A percentile compares a stretch with the other conserved stretches of the same genome.
phyloP scores from a whole-genome alignment of 2,797 vertebrate genomes.

The Gymnodraco acuticeps region DNA sequence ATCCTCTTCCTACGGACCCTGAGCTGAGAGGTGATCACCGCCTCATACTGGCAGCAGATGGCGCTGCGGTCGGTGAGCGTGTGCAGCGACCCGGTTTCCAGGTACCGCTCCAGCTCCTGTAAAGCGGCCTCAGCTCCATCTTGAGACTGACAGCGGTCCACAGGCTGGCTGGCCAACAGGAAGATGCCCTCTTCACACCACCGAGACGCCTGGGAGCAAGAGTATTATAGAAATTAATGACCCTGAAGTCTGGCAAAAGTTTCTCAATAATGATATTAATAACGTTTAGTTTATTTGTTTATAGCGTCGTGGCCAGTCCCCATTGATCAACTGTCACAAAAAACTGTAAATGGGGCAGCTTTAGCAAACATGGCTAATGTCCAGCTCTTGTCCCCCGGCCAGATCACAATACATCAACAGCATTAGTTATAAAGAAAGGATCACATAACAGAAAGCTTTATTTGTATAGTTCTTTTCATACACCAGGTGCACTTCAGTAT shows the following conservation, averaged over 20 bases:
- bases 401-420: too few species aligned
- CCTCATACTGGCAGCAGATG: constrained; percentile 90
- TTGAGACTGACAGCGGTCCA: constrained; percentile 97
- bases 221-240: not conserved
- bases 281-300: too few species aligned
- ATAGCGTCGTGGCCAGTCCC: too few species aligned
- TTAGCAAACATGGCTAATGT: too few species aligned
- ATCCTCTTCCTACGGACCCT: constrained; percentile 79
- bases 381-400: too few species aligned
- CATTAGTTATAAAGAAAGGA: too few species aligned
- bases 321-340: too few species aligned
- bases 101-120: constrained; percentile 93
- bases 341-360: too few species aligned
- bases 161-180: constrained; percentile 93
- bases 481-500: too few species aligned
- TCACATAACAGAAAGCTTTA: too few species aligned
- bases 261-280: too few species aligned
- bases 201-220: constrained; percentile 83
- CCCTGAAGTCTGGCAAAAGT: not conserved
- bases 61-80: constrained; percentile 86
- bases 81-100: constrained; percentile 88
- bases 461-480: too few species aligned
- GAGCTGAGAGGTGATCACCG: constrained; percentile 89
- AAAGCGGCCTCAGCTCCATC: constrained; percentile 96
- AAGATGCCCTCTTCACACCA: constrained; percentile 97